Percentiles rank a stretch among this genome's conserved stretches.
Conservation (phyloP, 2,888 invertebrate genomes). For the Drosophila mettleri region DNA sequence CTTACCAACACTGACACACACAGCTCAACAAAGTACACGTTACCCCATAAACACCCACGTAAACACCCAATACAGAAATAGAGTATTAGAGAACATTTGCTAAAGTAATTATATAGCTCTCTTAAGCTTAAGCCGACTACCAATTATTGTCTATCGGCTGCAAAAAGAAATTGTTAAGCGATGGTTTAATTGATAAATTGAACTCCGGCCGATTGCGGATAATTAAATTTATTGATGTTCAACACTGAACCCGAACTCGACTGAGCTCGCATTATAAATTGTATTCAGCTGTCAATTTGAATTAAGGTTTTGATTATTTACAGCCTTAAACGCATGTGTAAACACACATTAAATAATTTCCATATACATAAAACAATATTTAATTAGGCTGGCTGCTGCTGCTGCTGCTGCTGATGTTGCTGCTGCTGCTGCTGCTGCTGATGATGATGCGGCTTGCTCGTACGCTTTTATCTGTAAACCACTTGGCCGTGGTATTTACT, state of each 20-base stretch:
- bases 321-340: slow-evolving; percentile 42
- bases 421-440: not conserved
- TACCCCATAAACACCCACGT: too few species aligned
- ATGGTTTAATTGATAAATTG: not conserved
- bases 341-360: slow-evolving; percentile 51
- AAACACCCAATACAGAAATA: not conserved
- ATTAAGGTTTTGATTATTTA: slow-evolving; percentile 60
- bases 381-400: slow-evolving; percentile 34
- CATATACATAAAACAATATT: slow-evolving; percentile 45
- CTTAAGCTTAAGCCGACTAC: slow-evolving; percentile 15
- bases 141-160: not conserved
- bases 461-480: slow-evolving; percentile 57
- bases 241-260: slow-evolving; percentile 30
- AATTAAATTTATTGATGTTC: slow-evolving; percentile 46
- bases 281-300: slow-evolving; percentile 52
- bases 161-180: not conserved
- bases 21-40: too few species aligned
- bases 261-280: slow-evolving; percentile 48
- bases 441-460: not conserved
- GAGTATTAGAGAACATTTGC: too few species aligned
- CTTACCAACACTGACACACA: slow-evolving; percentile 1
- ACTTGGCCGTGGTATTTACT: slow-evolving; percentile 73
- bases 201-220: slow-evolving; percentile 1
- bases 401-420: not conserved
- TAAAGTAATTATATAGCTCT: too few species aligned